Evolutionary conservation across 2,797 vertebrate genomes (phyloP).

Genomic region (Paguma larvata): DNA sequence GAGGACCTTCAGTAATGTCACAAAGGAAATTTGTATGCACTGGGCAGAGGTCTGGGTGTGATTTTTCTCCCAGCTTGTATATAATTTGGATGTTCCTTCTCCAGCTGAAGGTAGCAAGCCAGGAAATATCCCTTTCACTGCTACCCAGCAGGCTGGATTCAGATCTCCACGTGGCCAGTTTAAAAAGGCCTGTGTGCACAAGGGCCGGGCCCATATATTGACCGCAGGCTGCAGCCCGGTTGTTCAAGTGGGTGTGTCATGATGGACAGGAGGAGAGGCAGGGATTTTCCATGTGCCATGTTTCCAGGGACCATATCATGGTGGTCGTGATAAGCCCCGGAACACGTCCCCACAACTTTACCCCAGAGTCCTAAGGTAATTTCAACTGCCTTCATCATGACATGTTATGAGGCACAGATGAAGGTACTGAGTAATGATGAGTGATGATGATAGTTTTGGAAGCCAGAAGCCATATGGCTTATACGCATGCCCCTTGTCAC

Average conservation of each 20-base stretch:
- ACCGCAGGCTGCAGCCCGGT: neutral
- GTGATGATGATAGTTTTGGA: neutral
- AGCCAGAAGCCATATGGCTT: neutral
- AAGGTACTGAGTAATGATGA: neutral
- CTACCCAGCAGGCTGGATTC: neutral
- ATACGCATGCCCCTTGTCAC: neutral
- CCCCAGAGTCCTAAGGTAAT: neutral
- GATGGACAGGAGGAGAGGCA: neutral
- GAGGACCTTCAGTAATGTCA: neutral
- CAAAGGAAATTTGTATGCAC: neutral
- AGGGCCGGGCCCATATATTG: neutral
- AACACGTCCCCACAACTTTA: neutral
- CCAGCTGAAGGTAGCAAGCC: neutral
- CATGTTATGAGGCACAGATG: neutral
- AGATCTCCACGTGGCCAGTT: neutral
- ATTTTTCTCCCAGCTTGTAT: neutral
- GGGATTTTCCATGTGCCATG: neutral
- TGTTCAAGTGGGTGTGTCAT: neutral
- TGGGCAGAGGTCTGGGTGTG: neutral
- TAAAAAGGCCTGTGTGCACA: neutral
- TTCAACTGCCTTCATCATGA: neutral
- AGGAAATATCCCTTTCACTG: neutral
- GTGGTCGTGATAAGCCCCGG: neutral
- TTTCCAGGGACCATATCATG: neutral
- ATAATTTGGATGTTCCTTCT: neutral